Evolutionary conservation across 1,140 invertebrate species (phyloP), one percentile per base, ranked within the genome.

Genomic region (Aphidius gifuensis): DNA sequence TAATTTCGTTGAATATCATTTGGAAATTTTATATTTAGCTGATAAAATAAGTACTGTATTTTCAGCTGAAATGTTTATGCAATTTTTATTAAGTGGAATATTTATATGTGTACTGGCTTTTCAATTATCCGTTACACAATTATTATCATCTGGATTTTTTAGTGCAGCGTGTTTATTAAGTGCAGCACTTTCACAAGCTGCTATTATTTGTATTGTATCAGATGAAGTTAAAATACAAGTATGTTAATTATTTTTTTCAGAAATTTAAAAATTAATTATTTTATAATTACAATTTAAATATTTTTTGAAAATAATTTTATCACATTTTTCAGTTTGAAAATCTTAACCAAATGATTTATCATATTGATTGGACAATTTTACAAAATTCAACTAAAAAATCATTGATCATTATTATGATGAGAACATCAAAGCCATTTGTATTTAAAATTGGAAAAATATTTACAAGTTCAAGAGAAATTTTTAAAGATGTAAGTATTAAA

Each of bases 201-300:
- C 23, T 49, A 21, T 49, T 7, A n/a, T 49, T 49, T 49, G 47
- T 16, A 6, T 49, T 49, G 16, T 21, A 21, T n/a, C 47, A 16
- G 23, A 49, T 49, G n/a, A 49, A 49, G 47, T 49, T n/a, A 49
- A n/a, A 11, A 21, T 49, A n/a, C n/a, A 49, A 21, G 47, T 49
- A 49, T 6, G n/a, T 32, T 4, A 16, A 1, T 23, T 49, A 1
- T 16, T 16, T 4, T 21, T n/a, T 49, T 16, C 6, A 49, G 6
- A 49, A 49, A 2, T 49, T 49, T 23, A 46, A 32, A 32, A 32
- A 16, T 1, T 32, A 32, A 32, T 32, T 32, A n/a, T 32, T 32
- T 32, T 3, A 32, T 32, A 32, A 32, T 32, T 32, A 32, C 4
- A 32, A 32, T 3, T 32, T 32, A 32, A 32, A 16, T 16, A 16